A percentile compares a stretch with the other conserved stretches of the same genome.
These are phyloP conservation scores for Acromyrmex echinatior DNA, from an alignment of 1,140 invertebrate genomes.

Conservation along the genomic window DNA sequence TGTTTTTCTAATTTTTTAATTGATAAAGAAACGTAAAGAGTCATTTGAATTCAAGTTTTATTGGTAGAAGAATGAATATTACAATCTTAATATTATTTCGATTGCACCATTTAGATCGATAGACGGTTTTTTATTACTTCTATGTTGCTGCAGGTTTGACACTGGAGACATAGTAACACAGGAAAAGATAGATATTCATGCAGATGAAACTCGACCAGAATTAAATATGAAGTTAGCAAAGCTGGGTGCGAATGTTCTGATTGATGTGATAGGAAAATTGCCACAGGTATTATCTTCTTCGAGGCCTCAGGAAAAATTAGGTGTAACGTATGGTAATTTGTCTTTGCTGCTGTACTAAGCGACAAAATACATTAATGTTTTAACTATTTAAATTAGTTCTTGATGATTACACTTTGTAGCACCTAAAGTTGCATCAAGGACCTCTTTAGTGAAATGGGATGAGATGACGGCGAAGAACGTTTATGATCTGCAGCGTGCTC, in stretches of 20 bases:
- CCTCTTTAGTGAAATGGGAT: slow-evolving; percentile 89
- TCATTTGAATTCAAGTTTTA: neutral
- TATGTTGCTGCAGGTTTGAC: slow-evolving; percentile 90
- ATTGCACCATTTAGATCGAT: neutral
- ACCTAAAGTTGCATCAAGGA: slow-evolving; percentile 89
- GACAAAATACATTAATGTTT: slow-evolving; percentile 19
- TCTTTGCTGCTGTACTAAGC: slow-evolving; percentile 30
- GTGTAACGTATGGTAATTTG: slow-evolving; percentile 90
- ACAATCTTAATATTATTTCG: neutral
- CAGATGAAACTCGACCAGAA: slow-evolving; percentile 89
- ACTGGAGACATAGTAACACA: slow-evolving; percentile 93
- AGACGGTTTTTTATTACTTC: slow-evolving; percentile 20
- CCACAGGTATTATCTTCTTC: slow-evolving; percentile 88
- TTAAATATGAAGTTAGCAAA: slow-evolving; percentile 89
- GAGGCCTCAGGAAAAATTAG: slow-evolving; percentile 88
- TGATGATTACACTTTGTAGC: slow-evolving; percentile 87
- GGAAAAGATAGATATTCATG: slow-evolving; percentile 88
- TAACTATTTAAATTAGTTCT: slow-evolving; percentile 27
- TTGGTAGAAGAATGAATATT: slow-evolving; percentile 1
- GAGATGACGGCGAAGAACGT: slow-evolving; percentile 88
- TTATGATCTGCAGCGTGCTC: slow-evolving; percentile 90
- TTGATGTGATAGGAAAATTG: slow-evolving; percentile 89
- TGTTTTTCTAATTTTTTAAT: neutral
- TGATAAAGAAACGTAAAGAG: neutral
- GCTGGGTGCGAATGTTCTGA: slow-evolving; percentile 90